Percentiles rank a stretch among this genome's conserved stretches.
These are phyloP conservation scores for Macquaria australasica DNA, from an alignment of 2,113 vertebrate species.

Conservation along the genomic window DNA sequence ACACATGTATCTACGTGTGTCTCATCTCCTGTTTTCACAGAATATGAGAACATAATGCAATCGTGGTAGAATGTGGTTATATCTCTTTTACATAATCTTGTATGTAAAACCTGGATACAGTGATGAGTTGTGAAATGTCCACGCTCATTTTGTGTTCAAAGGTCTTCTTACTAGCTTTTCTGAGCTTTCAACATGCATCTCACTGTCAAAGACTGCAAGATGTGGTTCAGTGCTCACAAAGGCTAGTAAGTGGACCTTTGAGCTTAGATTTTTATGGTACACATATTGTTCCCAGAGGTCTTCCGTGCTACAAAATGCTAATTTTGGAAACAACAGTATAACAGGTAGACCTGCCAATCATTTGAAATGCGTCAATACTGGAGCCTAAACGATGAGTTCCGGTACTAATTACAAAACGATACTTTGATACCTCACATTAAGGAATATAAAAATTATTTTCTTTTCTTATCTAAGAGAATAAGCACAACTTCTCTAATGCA, in stretches of 20 bases:
- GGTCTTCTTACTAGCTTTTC: background rate
- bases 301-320: background rate
- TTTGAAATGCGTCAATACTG: background rate
- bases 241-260: background rate
- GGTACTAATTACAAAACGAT: no score
- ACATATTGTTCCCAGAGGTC: background rate
- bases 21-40: slow-evolving; percentile 11
- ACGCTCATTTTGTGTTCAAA: background rate
- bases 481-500: background rate
- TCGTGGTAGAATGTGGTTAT: background rate
- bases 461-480: background rate
- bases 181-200: background rate
- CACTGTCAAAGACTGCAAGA: background rate
- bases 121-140: background rate
- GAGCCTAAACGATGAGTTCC: no score
- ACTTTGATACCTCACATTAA: background rate
- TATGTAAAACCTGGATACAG: background rate
- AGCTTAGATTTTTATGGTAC: background rate
- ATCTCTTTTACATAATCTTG: background rate
- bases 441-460: no score
- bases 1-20: background rate
- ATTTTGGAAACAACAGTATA: background rate
- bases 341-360: background rate
- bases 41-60: background rate
- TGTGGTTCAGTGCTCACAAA: background rate